Conservation (phyloP, 2,888 invertebrate species). For the Holacanthella duospinosa region DNA sequence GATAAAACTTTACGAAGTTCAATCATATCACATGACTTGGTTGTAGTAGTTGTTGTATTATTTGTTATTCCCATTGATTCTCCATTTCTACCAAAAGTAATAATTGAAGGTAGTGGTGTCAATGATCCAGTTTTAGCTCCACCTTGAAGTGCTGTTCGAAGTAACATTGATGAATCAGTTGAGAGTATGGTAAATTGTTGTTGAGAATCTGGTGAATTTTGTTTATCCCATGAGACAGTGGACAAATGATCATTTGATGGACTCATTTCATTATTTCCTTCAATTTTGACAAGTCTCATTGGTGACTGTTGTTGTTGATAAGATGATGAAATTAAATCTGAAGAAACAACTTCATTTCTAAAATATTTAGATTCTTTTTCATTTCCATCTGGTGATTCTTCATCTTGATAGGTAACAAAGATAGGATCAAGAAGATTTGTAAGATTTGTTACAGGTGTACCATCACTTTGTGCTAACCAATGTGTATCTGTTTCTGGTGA, state of each 20-base stretch:
- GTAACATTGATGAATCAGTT: constrained; percentile 11
- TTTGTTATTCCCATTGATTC: neutral
- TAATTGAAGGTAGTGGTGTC: neutral
- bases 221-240: constrained; percentile 7
- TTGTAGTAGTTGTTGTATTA: neutral
- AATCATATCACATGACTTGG: constrained; percentile 24
- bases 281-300: neutral
- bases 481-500: neutral
- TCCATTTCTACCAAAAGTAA: neutral
- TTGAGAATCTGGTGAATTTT: neutral
- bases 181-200: neutral
- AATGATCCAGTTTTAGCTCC: constrained; percentile 17
- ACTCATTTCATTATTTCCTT: neutral
- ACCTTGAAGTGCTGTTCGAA: constrained; percentile 32
- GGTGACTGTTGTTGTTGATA: neutral
- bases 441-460: constrained; percentile 32
- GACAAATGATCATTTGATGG: too few species aligned
- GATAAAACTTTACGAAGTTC: constrained; percentile 36
- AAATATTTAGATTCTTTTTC: constrained; percentile 8
- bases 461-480: constrained; percentile 16
- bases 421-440: constrained; percentile 36
- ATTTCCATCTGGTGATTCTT: constrained; percentile 13
- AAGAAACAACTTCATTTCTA: constrained; percentile 17
- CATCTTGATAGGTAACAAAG: constrained; percentile 34
- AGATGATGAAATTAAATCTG: constrained; percentile 22